These are phyloP conservation scores for Chloroceryle aenea DNA, from an alignment of 2,113 vertebrate genomes.

Conservation along the genomic window DNA sequence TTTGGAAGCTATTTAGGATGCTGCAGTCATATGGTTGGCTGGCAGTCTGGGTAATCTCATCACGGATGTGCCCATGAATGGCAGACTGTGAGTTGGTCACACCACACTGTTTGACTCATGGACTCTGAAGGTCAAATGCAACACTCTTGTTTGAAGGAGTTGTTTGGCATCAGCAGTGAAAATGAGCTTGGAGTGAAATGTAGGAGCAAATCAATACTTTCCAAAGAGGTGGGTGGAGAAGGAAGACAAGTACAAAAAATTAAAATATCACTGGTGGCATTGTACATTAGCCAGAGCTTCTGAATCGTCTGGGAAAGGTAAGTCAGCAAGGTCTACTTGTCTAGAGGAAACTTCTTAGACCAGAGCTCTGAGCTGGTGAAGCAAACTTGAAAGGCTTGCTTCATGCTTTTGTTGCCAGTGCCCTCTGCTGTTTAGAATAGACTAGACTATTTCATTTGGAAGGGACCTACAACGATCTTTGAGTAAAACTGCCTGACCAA, in stretches of 20 bases:
- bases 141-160: not conserved
- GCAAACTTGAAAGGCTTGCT: not conserved
- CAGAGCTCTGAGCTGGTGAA: not conserved
- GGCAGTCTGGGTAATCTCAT: not conserved
- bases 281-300: not conserved
- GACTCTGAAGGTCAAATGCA: not conserved
- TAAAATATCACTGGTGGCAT: not conserved
- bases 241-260: not conserved
- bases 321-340: not conserved
- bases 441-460: not conserved
- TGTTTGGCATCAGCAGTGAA: not conserved
- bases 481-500: not conserved
- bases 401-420: not conserved
- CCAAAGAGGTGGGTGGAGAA: not conserved
- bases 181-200: not conserved
- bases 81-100: not conserved
- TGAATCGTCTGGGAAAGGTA: not conserved
- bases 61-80: not conserved
- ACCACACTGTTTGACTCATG: not conserved
- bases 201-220: not conserved
- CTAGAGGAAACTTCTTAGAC: not conserved
- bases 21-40: not conserved
- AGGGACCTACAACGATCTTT: not conserved
- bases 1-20: conserved; percentile 45
- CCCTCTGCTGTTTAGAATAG: not conserved